Conservation (phyloP, 2,888 invertebrate species). For the Tipula confusa region DNA sequence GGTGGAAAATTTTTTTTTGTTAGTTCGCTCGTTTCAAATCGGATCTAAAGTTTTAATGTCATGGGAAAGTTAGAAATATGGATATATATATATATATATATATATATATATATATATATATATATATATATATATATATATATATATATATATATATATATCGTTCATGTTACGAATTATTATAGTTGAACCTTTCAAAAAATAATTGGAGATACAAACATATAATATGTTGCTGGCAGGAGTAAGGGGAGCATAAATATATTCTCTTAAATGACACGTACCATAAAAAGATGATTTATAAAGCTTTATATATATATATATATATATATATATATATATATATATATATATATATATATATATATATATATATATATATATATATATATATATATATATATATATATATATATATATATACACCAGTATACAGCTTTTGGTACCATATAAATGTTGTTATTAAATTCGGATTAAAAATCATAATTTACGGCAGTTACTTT, state of each 20-base stretch:
- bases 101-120: too few species aligned
- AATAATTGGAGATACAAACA: neutral
- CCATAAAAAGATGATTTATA: slow-evolving; percentile 12
- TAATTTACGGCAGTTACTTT: slow-evolving; percentile 3
- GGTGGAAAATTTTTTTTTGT: neutral
- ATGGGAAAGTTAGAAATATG: slow-evolving; percentile 20
- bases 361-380: neutral
- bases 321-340: neutral
- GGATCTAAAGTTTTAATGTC: slow-evolving; percentile 3
- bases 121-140: neutral
- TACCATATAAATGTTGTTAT: neutral
- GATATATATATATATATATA: neutral
- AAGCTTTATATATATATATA: neutral
- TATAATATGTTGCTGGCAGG: neutral
- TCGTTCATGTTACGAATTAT: neutral
- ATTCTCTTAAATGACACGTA: neutral
- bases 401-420: neutral
- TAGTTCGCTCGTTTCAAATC: neutral
- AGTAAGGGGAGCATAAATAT: neutral
- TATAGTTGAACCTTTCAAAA: neutral
- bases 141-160: neutral
- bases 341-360: neutral
- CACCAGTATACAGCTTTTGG: neutral
- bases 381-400: neutral
- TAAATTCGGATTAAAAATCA: neutral